These are phyloP conservation scores for Mastomys natalensis DNA, from an alignment of 2,113 vertebrate species.

Conservation along the genomic window DNA sequence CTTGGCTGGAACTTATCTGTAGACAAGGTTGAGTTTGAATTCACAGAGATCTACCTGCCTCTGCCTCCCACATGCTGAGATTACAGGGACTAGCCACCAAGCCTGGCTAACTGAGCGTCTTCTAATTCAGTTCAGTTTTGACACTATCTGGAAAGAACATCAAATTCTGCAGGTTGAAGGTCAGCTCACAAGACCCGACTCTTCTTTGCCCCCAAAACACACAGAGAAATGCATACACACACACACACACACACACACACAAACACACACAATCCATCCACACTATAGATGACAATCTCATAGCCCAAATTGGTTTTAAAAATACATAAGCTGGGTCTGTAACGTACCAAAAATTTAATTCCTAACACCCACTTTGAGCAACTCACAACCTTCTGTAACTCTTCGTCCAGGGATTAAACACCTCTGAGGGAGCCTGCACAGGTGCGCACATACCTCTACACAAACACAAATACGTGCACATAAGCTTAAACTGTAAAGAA, in stretches of 20 bases:
- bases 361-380: neutral
- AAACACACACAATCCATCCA: neutral
- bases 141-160: neutral
- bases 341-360: neutral
- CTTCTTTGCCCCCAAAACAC: neutral
- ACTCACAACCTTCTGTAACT: neutral
- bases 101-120: neutral
- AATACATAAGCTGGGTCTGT: neutral
- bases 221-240: neutral
- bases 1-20: neutral
- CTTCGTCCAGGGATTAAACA: neutral
- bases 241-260: neutral
- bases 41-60: neutral
- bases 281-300: neutral
- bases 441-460: neutral
- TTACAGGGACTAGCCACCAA: neutral
- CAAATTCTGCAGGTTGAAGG: too few species aligned
- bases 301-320: too few species aligned
- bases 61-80: neutral
- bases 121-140: neutral
- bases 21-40: neutral
- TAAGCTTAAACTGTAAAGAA: neutral
- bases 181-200: neutral
- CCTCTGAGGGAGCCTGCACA: neutral
- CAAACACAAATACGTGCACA: neutral